phyloP scores from a whole-genome alignment of 2,113 vertebrate genomes.

The Hemicordylus capensis region DNA sequence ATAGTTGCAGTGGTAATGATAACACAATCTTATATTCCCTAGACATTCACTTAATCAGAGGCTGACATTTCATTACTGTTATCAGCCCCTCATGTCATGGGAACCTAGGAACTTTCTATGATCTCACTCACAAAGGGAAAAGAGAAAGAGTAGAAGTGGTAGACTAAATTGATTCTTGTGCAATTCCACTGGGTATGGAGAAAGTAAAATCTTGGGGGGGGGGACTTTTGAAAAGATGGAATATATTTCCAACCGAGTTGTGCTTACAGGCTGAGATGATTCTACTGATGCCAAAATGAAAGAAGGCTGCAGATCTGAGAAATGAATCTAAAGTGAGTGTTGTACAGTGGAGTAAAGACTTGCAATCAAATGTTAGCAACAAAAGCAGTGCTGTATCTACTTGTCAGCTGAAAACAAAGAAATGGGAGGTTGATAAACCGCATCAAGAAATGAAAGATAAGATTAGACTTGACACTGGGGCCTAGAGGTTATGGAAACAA shows the following conservation, averaged over 20 bases:
- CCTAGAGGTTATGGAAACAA: conserved; percentile 21
- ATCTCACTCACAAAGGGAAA: not conserved
- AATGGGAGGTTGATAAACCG: conserved; percentile 37
- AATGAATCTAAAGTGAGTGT: conserved; percentile 1
- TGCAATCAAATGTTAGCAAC: conserved; percentile 21
- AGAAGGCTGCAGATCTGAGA: conserved; percentile 15
- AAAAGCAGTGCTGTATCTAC: not conserved
- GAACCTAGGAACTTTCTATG: conserved; percentile 6
- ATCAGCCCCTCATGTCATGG: not conserved
- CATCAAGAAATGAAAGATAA: conserved; percentile 1
- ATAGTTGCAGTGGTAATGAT: not conserved
- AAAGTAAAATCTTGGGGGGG: not conserved
- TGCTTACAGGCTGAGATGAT: conserved; percentile 1
- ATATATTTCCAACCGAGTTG: conserved; percentile 1
- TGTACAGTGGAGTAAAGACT: conserved; percentile 30
- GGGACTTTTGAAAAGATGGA: conserved; percentile 4
- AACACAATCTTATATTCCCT: conserved; percentile 6
- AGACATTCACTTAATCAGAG: conserved; percentile 18
- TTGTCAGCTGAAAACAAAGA: conserved; percentile 39
- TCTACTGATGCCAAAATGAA: conserved; percentile 9
- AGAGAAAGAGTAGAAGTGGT: not conserved
- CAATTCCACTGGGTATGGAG: conserved; percentile 3
- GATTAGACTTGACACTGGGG: conserved; percentile 40
- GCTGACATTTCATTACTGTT: conserved; percentile 25
- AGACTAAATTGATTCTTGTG: not conserved